Evolutionary conservation across 2,888 invertebrate genomes (phyloP).

Genomic region (Agonum fuliginosum): DNA sequence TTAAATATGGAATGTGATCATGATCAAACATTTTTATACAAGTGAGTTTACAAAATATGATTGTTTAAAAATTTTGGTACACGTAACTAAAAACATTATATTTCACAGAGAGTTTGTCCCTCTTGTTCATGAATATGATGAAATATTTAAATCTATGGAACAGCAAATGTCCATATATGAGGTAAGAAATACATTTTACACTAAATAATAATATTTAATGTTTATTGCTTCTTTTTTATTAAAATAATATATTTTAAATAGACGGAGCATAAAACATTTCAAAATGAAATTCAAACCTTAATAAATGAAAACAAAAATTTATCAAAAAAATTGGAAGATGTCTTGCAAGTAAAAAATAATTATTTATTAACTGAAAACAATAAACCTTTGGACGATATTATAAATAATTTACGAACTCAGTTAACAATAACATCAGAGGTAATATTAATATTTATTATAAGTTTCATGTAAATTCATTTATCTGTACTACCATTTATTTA

Average conservation of each 20-base stretch:
- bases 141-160: slow-evolving; percentile 70
- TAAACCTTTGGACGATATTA: slow-evolving; percentile 66
- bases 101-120: slow-evolving; percentile 62
- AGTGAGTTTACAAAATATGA: background rate
- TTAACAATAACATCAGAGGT: slow-evolving; percentile 69
- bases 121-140: slow-evolving; percentile 65
- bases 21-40: background rate
- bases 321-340: slow-evolving; percentile 65
- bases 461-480: slow-evolving; percentile 19
- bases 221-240: background rate
- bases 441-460: slow-evolving; percentile 60
- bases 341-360: slow-evolving; percentile 60
- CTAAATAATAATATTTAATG: slow-evolving; percentile 15
- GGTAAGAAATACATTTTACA: slow-evolving; percentile 67
- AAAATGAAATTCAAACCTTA: slow-evolving; percentile 68
- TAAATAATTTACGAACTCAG: slow-evolving; percentile 71
- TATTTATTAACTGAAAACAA: slow-evolving; percentile 64
- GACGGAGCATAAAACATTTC: slow-evolving; percentile 68
- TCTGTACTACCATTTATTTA: no score
- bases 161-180: slow-evolving; percentile 75
- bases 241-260: slow-evolving; percentile 61
- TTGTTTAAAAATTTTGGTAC: background rate
- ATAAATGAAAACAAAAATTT: slow-evolving; percentile 70
- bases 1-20: slow-evolving; percentile 6
- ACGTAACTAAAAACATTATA: background rate